A percentile compares a stretch with the other conserved stretches of the same genome.
phyloP scores from a whole-genome alignment of 2,888 invertebrate genomes.

The Helleia helle region DNA sequence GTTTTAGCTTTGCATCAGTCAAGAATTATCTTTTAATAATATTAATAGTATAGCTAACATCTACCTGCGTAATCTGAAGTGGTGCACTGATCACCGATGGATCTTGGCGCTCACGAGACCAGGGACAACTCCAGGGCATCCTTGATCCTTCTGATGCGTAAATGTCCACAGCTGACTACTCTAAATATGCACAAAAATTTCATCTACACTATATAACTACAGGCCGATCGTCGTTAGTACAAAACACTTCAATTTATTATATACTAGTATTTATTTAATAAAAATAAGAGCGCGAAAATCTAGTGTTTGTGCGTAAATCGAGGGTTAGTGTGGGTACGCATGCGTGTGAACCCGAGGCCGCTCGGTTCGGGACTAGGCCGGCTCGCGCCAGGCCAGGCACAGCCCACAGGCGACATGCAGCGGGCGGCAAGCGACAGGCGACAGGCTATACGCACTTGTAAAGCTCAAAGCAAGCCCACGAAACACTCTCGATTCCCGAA shows the following conservation, averaged over 20 bases:
- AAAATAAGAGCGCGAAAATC: conserved; percentile 11
- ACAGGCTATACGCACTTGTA: background rate
- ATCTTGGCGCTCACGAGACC: conserved; percentile 54
- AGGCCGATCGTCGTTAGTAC: too few species aligned
- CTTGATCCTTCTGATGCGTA: conserved; percentile 33
- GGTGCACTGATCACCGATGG: conserved; percentile 47
- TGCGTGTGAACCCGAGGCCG: conserved; percentile 50
- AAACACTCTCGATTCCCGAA: conserved; percentile 2
- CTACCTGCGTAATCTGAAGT: conserved; percentile 49
- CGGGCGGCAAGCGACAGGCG: too few species aligned
- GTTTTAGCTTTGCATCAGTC: too few species aligned
- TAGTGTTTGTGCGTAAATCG: conserved; percentile 41
- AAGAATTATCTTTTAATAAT: too few species aligned
- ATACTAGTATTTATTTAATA: background rate
- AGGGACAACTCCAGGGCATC: conserved; percentile 66
- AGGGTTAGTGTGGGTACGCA: conserved; percentile 33
- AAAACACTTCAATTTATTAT: conserved; percentile 9
- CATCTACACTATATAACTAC: background rate
- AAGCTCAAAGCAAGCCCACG: background rate
- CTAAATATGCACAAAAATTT: conserved; percentile 16
- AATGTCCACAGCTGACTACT: conserved; percentile 35
- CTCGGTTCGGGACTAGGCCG: conserved; percentile 44
- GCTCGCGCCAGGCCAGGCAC: too few species aligned
- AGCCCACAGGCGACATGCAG: too few species aligned
- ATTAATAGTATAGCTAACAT: too few species aligned